phyloP scores from a whole-genome alignment of 2,113 vertebrate genomes.

The Pseudolaguvia tuberculata region DNA sequence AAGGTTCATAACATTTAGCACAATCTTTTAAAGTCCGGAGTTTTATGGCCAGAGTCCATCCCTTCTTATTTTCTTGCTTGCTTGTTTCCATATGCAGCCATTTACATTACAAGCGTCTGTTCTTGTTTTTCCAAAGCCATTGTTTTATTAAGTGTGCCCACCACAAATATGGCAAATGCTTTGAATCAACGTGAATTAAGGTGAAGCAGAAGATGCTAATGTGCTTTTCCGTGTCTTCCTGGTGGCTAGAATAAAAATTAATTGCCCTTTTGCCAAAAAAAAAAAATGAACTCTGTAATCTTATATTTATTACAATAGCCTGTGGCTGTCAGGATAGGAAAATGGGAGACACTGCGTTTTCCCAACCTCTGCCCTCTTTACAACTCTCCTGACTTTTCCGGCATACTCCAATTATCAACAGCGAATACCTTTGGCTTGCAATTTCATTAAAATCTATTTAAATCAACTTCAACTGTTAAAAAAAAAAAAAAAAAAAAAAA shows the following conservation, averaged over 20 bases:
- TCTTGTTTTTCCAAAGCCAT: slow-evolving; percentile 31
- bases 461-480: slow-evolving; percentile 72
- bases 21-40: too few species aligned
- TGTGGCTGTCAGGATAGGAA: slow-evolving; percentile 57
- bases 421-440: slow-evolving; percentile 64
- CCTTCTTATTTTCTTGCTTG: slow-evolving; percentile 9
- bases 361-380: slow-evolving; percentile 71
- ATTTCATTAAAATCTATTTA: slow-evolving; percentile 79
- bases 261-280: too few species aligned
- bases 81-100: slow-evolving; percentile 34
- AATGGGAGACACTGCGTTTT: slow-evolving; percentile 59
- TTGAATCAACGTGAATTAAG: slow-evolving; percentile 64
- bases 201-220: slow-evolving; percentile 59
- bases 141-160: slow-evolving; percentile 53
- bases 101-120: slow-evolving; percentile 53
- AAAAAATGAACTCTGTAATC: slow-evolving; percentile 65
- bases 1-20: too few species aligned
- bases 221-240: slow-evolving; percentile 56
- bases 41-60: too few species aligned
- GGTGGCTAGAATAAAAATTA: too few species aligned
- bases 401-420: slow-evolving; percentile 66
- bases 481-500: too few species aligned
- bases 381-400: slow-evolving; percentile 61
- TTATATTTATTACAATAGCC: slow-evolving; percentile 72
- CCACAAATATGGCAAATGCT: slow-evolving; percentile 54